Evolutionary conservation across 2,797 vertebrate genomes (phyloP).

Genomic region (Alauda arvensis): DNA sequence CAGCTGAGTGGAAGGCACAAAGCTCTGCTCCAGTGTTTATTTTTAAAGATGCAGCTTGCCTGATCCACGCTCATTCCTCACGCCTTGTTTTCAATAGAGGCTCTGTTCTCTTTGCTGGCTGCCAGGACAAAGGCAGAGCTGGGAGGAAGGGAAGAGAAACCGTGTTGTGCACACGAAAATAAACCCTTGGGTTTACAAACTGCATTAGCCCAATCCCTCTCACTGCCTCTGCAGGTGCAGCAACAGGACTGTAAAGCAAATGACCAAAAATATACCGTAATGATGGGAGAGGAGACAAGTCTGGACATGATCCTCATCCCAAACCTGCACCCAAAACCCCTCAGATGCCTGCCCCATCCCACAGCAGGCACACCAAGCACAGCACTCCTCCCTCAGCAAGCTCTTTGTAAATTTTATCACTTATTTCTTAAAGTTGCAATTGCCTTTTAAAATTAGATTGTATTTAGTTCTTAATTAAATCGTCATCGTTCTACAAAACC

Average conservation of each 20-base stretch:
- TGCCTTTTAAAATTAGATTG: conserved; percentile 59
- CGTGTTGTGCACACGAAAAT: background rate
- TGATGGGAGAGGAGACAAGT: background rate
- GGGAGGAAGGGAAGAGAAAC: background rate
- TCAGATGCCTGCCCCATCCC: background rate
- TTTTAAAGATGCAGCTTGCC: conserved; percentile 15
- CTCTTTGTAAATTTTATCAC: conserved; percentile 31
- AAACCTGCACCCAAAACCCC: background rate
- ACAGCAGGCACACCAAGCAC: background rate
- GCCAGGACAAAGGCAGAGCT: background rate
- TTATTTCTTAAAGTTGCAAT: conserved; percentile 33
- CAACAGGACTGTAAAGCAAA: background rate
- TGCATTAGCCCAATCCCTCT: background rate
- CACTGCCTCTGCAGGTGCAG: background rate
- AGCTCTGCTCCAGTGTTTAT: conserved; percentile 16
- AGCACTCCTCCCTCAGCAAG: background rate
- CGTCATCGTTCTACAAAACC: conserved; percentile 37
- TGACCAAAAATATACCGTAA: background rate
- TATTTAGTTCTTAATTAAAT: conserved; percentile 72
- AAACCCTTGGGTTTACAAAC: background rate
- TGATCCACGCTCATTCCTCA: background rate
- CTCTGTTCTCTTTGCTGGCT: background rate
- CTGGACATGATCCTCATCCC: background rate
- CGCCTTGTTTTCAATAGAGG: background rate
- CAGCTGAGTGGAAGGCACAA: background rate